Percentiles rank a stretch among this genome's conserved stretches.
phyloP scores from a whole-genome alignment of 2,888 invertebrate species.

The Amaurobius ferox region DNA sequence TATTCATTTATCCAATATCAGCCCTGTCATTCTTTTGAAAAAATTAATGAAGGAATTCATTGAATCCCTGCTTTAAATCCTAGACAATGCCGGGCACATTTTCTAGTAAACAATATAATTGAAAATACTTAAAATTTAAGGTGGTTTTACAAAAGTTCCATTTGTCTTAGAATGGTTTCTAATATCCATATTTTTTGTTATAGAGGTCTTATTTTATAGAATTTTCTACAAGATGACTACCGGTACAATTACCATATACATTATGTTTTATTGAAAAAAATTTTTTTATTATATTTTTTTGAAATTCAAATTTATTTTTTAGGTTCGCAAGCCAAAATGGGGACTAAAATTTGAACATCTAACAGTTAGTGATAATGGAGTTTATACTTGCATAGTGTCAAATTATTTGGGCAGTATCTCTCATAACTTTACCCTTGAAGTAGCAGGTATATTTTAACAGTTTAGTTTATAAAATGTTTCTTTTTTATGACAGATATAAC shows the following conservation, averaged over 20 bases:
- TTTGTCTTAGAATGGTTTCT: no score
- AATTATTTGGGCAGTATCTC: constrained; percentile 33
- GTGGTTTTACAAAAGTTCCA: no score
- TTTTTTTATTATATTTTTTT: neutral
- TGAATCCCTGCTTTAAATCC: no score
- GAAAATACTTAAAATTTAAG: no score
- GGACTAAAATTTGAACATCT: constrained; percentile 34
- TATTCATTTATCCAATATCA: no score
- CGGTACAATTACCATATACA: neutral
- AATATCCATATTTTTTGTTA: no score
- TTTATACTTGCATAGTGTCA: constrained; percentile 39
- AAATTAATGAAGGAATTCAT: no score
- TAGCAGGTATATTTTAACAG: constrained; percentile 17
- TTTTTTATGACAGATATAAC: no score
- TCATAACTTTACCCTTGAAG: constrained; percentile 49
- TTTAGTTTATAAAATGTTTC: neutral
- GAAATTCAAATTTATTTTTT: neutral
- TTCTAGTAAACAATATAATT: no score
- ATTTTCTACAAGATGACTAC: neutral
- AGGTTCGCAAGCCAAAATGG: constrained; percentile 47
- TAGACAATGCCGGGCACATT: no score
- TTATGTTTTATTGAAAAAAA: constrained; percentile 4
- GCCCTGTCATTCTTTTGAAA: no score
- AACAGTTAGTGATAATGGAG: constrained; percentile 40
- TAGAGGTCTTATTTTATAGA: neutral